These are phyloP conservation scores for Aphidius gifuensis DNA, from an alignment of 1,140 invertebrate genomes.

Conservation along the genomic window DNA sequence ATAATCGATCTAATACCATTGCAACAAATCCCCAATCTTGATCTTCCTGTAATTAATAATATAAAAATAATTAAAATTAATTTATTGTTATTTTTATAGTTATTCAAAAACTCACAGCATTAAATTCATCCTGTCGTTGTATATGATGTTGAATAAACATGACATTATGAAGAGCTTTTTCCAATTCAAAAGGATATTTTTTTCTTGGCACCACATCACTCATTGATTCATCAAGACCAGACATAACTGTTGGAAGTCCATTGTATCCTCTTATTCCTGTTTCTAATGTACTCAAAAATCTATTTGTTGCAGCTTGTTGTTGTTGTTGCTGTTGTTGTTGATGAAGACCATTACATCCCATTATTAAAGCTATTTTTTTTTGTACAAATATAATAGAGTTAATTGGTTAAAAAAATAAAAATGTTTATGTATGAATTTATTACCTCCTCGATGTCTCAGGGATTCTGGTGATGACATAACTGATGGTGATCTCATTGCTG, in stretches of 20 bases:
- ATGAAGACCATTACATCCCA: conserved; percentile 74
- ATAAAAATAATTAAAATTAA: conserved; percentile 1
- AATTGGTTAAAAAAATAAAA: conserved; percentile 4
- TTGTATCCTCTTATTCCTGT: conserved; percentile 65
- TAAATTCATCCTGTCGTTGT: conserved; percentile 88
- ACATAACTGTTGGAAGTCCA: conserved; percentile 75
- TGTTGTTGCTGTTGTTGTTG: conserved; percentile 47
- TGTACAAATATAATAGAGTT: background rate
- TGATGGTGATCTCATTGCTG: conserved; percentile 66
- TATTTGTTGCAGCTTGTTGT: conserved; percentile 62
- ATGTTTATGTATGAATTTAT: no score
- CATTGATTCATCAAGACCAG: conserved; percentile 75
- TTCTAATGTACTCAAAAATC: conserved; percentile 69
- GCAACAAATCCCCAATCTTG: conserved; percentile 99
- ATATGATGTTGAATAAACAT: conserved; percentile 95
- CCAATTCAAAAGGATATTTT: conserved; percentile 87
- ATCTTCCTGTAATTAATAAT: conserved; percentile 70
- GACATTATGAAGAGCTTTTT: conserved; percentile 91
- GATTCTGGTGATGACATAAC: conserved; percentile 74
- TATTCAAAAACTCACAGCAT: conserved; percentile 67
- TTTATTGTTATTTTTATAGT: background rate
- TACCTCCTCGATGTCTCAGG: conserved; percentile 54
- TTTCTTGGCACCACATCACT: conserved; percentile 75
- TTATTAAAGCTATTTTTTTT: conserved; percentile 2
- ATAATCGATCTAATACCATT: conserved; percentile 96